Base-by-base conservation (phyloP, 1,140 invertebrate genomes). In the Hypothenemus hampei region DNA sequence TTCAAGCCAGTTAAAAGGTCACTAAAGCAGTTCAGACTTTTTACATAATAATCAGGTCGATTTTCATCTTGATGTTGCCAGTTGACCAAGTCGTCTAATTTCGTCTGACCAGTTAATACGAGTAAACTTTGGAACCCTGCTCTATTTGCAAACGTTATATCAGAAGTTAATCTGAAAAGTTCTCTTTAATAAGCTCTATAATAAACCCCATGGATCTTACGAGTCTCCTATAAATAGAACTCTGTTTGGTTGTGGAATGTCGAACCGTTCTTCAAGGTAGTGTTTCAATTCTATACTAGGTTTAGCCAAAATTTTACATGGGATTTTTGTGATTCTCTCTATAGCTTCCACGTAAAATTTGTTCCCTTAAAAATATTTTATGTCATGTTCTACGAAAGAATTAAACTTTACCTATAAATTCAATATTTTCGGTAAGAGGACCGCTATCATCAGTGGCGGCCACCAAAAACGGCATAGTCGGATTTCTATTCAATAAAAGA, bases 221-320 rank as follows among this genome's bases (percentile, higher is more conserved):
- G 54, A 46, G 20, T 57, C 54, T 8, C 54, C 54, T 23, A 57
- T 57, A 37, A 57, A 57, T 8, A 57, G 31, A 1, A 57, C 54
- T 26, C 40, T 29, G 4, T 50, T 33, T 16, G 47, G 26, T 20
- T 50, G 19, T 19, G 36, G 20, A 37, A 57, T 57, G n/a, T 49
- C 24, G n/a, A 43, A 57, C 31, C 47, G 41, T 23, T 57, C 46
- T 15, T 43, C 20, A 10, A 57, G 19, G 23, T 43, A 49, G 18
- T 57, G 31, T 19, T 57, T 57, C 2, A 57, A 8, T 35, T 57
- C 45, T 31, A 57, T 44, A 26, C 54, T 57, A 1, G 54, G 54
- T 19, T 57, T 57, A 1, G 43, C 54, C 13, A 57, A 22, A 33
- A 50, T 45, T 16, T 15, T 57, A 21, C 37, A 45, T 1, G 41